phyloP scores from a whole-genome alignment of 2,888 invertebrate species.

The Stenotaenia linearis region DNA sequence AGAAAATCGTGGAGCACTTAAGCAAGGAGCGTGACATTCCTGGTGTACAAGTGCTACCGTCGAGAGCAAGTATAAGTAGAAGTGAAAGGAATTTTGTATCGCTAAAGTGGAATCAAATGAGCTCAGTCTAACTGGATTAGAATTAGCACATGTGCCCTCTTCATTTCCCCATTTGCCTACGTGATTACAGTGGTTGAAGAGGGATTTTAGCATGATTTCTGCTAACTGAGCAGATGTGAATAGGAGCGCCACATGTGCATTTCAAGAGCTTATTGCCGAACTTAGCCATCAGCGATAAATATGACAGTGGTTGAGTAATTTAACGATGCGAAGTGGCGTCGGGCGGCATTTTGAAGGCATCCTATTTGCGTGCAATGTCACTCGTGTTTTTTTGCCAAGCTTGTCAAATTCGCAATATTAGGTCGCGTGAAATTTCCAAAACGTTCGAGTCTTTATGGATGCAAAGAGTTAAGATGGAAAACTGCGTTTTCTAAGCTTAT shows the following conservation, averaged over 20 bases:
- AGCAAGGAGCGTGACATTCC: background rate
- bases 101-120: background rate
- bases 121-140: conserved; percentile 17
- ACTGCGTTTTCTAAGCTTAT: background rate
- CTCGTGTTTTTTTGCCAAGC: background rate
- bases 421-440: background rate
- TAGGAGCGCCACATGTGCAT: background rate
- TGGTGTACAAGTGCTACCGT: background rate
- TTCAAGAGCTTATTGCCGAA: conserved; percentile 10
- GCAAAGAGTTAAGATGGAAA: background rate
- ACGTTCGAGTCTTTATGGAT: background rate
- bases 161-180: conserved; percentile 17
- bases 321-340: conserved; percentile 5
- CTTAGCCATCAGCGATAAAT: conserved; percentile 17
- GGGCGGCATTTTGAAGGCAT: background rate
- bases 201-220: conserved; percentile 21
- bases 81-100: background rate
- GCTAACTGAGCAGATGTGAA: background rate
- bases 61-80: background rate
- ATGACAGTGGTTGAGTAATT: conserved; percentile 24
- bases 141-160: conserved; percentile 21
- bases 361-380: background rate
- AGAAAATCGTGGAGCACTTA: background rate
- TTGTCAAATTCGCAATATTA: background rate
- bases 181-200: conserved; percentile 19